A percentile compares a stretch with the other conserved stretches of the same genome.
Evolutionary conservation across 2,888 invertebrate species (phyloP).

Genomic region (Metalampra italica): DNA sequence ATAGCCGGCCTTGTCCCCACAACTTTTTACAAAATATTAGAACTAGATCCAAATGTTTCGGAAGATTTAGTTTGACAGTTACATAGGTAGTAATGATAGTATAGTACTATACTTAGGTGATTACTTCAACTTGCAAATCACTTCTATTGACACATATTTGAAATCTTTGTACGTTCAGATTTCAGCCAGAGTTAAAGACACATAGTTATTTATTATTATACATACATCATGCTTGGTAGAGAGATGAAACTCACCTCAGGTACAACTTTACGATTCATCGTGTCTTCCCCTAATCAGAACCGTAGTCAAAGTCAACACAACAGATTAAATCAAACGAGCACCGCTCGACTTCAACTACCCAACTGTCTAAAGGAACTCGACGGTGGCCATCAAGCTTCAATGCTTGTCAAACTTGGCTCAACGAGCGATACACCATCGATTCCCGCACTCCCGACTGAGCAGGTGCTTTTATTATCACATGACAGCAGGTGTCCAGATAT

Average conservation of each 20-base stretch:
- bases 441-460: constrained; percentile 1
- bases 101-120: too few species aligned
- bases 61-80: too few species aligned
- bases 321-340: background rate
- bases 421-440: background rate
- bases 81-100: too few species aligned
- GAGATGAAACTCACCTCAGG: background rate
- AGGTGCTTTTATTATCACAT: constrained; percentile 40
- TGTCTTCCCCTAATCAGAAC: background rate
- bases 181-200: background rate
- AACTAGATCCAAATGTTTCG: too few species aligned
- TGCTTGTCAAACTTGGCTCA: background rate
- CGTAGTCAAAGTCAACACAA: constrained; percentile 1
- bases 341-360: background rate
- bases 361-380: background rate
- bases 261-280: background rate
- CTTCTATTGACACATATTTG: too few species aligned
- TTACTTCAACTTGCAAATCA: too few species aligned
- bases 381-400: background rate
- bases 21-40: too few species aligned
- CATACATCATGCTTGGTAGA: background rate
- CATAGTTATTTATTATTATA: background rate
- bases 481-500: constrained; percentile 41
- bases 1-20: too few species aligned
- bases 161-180: too few species aligned